A percentile compares a stretch with the other conserved stretches of the same genome.
Evolutionary conservation across 2,888 invertebrate species (phyloP).

Genomic region (Caenorhabditis drosophilae): DNA sequence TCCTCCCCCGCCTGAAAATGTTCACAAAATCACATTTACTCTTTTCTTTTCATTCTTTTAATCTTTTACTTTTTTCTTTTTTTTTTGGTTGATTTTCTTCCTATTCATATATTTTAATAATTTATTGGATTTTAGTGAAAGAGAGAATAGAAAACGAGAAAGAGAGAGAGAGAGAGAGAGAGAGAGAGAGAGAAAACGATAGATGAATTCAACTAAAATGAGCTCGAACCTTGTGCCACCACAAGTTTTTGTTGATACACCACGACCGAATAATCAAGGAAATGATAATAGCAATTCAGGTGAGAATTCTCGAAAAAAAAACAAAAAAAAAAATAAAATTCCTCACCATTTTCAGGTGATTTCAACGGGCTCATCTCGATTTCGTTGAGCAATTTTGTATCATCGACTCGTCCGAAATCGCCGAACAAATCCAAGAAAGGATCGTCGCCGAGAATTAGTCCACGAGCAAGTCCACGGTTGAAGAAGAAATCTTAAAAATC

Average conservation of each 20-base stretch:
- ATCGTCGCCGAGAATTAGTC: constrained; percentile 31
- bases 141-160: too few species aligned
- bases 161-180: too few species aligned
- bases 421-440: constrained; percentile 21
- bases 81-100: too few species aligned
- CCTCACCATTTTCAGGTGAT: constrained; percentile 14
- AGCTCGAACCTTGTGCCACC: constrained; percentile 43
- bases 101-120: too few species aligned
- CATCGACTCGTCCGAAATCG: constrained; percentile 15
- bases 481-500: constrained; percentile 31
- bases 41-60: too few species aligned
- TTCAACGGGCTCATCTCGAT: constrained; percentile 33
- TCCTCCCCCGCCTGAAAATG: too few species aligned
- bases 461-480: constrained; percentile 27
- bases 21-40: too few species aligned
- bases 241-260: constrained; percentile 46
- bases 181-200: too few species aligned
- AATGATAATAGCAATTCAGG: constrained; percentile 13
- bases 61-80: too few species aligned
- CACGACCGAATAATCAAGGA: constrained; percentile 33
- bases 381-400: constrained; percentile 27
- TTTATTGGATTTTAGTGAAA: too few species aligned
- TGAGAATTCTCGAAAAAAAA: constrained; percentile 6
- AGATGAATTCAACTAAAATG: too few species aligned
- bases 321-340: neutral